Conservation (phyloP, 1,140 invertebrate species). For the Heliconius hermathena region DNA sequence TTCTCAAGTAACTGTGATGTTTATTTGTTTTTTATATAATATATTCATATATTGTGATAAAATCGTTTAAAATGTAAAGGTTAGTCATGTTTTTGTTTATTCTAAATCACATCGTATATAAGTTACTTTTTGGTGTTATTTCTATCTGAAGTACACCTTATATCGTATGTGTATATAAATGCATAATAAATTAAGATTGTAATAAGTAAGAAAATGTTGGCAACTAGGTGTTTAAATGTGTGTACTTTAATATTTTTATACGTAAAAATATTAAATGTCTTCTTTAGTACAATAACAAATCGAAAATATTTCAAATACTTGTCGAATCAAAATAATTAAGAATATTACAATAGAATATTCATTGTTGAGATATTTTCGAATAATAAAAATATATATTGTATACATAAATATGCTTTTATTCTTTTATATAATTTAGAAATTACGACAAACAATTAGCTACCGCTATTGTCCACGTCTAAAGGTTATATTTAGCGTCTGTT, state of each 20-base stretch:
- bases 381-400: neutral
- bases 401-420: conserved; percentile 11
- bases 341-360: neutral
- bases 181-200: conserved; percentile 31
- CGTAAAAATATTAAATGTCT: conserved; percentile 15
- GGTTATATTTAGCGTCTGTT: conserved; percentile 26
- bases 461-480: conserved; percentile 18
- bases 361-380: conserved; percentile 9
- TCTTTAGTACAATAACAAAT: conserved; percentile 19
- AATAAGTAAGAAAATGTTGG: conserved; percentile 12
- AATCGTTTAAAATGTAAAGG: neutral
- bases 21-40: neutral
- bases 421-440: neutral
- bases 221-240: conserved; percentile 17
- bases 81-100: neutral
- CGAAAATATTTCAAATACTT: conserved; percentile 6
- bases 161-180: conserved; percentile 25
- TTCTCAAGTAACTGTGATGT: neutral
- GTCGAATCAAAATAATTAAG: neutral
- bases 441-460: conserved; percentile 20
- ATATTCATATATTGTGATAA: conserved; percentile 9
- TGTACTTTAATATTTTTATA: conserved; percentile 32
- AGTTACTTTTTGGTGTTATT: neutral
- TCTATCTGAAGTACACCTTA: conserved; percentile 13
- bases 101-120: neutral